Evolutionary conservation across 2,888 invertebrate species (phyloP).

Genomic region (Azorinus chamasolen): DNA sequence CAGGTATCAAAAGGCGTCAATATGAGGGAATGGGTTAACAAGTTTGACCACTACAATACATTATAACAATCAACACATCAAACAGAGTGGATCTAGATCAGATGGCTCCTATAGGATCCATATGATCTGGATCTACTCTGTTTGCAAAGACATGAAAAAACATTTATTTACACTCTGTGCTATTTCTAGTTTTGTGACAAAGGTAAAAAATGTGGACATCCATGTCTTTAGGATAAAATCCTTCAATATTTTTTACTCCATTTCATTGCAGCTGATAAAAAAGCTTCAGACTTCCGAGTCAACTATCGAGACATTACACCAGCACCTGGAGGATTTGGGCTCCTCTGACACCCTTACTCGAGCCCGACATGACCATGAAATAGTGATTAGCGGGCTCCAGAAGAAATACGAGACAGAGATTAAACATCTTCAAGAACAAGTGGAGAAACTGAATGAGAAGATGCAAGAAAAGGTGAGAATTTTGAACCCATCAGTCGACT

Average conservation of each 20-base stretch:
- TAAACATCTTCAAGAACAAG: slow-evolving; percentile 76
- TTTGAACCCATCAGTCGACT: slow-evolving; percentile 1
- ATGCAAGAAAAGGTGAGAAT: slow-evolving; percentile 76
- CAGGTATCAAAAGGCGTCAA: too few species aligned
- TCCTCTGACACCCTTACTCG: slow-evolving; percentile 81
- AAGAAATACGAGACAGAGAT: slow-evolving; percentile 82
- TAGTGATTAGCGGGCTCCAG: slow-evolving; percentile 78
- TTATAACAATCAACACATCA: too few species aligned
- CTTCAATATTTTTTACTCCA: too few species aligned
- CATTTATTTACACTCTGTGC: too few species aligned
- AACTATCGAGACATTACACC: slow-evolving; percentile 83
- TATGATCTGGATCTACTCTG: too few species aligned
- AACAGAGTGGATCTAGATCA: too few species aligned
- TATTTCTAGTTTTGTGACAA: too few species aligned
- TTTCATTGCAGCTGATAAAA: slow-evolving; percentile 73
- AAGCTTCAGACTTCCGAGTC: slow-evolving; percentile 83
- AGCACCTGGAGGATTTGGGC: slow-evolving; percentile 82
- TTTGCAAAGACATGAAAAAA: too few species aligned
- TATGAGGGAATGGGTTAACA: neutral
- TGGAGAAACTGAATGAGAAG: slow-evolving; percentile 71
- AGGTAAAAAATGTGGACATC: too few species aligned
- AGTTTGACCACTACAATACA: too few species aligned
- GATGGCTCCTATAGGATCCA: too few species aligned
- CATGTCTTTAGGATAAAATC: too few species aligned
- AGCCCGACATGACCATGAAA: slow-evolving; percentile 83